Percentiles rank a stretch among this genome's conserved stretches.
phyloP scores from a whole-genome alignment of 2,888 invertebrate species.

The Cremastobaeus sp. region DNA sequence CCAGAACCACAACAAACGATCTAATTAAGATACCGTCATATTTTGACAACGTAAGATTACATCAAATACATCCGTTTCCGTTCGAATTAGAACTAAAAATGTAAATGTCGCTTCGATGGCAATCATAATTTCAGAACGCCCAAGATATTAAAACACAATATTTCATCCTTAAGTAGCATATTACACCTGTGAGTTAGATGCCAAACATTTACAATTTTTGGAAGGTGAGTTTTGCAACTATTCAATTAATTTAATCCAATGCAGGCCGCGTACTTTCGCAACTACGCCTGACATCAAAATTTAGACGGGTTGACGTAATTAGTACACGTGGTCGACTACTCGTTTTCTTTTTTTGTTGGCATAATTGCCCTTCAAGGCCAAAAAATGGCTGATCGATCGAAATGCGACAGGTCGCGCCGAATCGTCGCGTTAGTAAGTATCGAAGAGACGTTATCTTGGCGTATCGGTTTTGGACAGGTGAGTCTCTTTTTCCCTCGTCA shows the following conservation, averaged over 20 bases:
- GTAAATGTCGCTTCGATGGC: background rate
- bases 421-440: slow-evolving; percentile 63
- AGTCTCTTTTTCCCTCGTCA: slow-evolving; percentile 68
- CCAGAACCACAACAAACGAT: slow-evolving; percentile 15
- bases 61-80: slow-evolving; percentile 35
- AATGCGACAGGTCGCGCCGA: slow-evolving; percentile 59
- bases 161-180: background rate
- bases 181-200: too few relatives aligned
- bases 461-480: slow-evolving; percentile 70
- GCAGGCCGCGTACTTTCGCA: too few relatives aligned
- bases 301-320: slow-evolving; percentile 14
- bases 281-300: background rate
- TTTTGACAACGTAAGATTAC: slow-evolving; percentile 33
- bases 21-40: slow-evolving; percentile 30
- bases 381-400: slow-evolving; percentile 58
- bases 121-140: slow-evolving; percentile 7
- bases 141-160: slow-evolving; percentile 8
- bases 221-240: too few relatives aligned
- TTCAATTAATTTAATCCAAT: too few relatives aligned
- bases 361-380: slow-evolving; percentile 51
- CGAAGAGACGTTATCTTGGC: slow-evolving; percentile 69
- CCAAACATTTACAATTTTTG: too few relatives aligned
- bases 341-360: slow-evolving; percentile 33
- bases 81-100: slow-evolving; percentile 15
- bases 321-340: slow-evolving; percentile 25